Percentiles rank a stretch among this genome's conserved stretches.
phyloP scores from a whole-genome alignment of 2,797 vertebrate species.

The Argya squamiceps region DNA sequence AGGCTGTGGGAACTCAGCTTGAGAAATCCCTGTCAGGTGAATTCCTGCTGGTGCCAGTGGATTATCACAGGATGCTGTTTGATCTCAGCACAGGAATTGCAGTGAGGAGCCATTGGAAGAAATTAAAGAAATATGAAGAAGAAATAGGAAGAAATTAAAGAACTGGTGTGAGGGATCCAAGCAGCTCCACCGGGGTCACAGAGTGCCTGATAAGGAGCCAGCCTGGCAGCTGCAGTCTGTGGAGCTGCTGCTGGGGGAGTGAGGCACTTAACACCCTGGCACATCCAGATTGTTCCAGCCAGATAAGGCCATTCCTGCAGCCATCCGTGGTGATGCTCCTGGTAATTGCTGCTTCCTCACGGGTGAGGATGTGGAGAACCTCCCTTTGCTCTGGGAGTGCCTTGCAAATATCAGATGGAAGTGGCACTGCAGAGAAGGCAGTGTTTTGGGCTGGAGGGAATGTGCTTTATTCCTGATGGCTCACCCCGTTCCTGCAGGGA shows the following conservation, averaged over 20 bases:
- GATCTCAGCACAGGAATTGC: background rate
- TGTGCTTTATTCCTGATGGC: background rate
- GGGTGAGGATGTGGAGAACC: background rate
- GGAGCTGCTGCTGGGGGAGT: background rate
- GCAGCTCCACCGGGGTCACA: background rate
- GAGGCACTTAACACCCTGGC: background rate
- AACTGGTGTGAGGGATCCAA: background rate
- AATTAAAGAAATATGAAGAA: background rate
- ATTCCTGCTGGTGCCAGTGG: background rate
- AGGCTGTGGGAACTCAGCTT: background rate
- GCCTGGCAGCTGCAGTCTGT: background rate
- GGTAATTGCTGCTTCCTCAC: background rate
- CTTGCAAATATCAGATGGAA: background rate
- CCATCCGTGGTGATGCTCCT: fast-evolving
- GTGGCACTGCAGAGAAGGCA: background rate
- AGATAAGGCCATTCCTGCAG: background rate
- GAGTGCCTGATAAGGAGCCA: fast-evolving
- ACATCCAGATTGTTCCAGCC: background rate
- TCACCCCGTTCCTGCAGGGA: background rate
- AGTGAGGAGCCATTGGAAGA: background rate
- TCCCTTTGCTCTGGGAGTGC: background rate
- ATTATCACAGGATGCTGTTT: background rate
- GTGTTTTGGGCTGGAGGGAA: background rate
- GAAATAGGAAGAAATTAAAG: too few species aligned
- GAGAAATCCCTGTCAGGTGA: background rate